Evolutionary conservation across 2,888 invertebrate species (phyloP).

Genomic region (Trissolcus japonicus): DNA sequence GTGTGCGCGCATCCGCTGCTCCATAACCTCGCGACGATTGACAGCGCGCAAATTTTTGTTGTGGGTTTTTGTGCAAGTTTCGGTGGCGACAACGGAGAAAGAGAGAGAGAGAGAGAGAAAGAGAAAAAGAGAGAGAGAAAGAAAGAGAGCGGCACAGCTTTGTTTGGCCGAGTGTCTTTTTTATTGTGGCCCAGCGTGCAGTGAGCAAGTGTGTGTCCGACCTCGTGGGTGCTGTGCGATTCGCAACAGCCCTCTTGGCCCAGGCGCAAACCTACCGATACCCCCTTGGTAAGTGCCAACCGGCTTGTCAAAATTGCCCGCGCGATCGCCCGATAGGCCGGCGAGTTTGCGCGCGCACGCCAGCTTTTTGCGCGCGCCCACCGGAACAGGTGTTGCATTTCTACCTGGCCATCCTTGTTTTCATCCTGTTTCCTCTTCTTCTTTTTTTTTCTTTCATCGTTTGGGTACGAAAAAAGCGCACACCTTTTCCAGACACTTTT

Average conservation of each 20-base stretch:
- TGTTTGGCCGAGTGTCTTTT: constrained; percentile 27
- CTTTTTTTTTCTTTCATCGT: constrained; percentile 32
- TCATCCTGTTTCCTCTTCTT: constrained; percentile 16
- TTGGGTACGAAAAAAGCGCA: neutral
- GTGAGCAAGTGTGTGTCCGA: constrained; percentile 23
- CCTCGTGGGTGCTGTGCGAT: constrained; percentile 4
- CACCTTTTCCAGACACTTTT: neutral
- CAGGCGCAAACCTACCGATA: constrained; percentile 25
- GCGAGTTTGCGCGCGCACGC: constrained; percentile 34
- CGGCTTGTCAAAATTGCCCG: constrained; percentile 42
- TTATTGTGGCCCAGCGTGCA: constrained; percentile 23
- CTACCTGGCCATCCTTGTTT: constrained; percentile 28
- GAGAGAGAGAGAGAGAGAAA: too few species aligned
- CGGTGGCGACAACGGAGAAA: neutral
- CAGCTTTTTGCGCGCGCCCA: constrained; percentile 33
- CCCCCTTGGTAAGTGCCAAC: constrained; percentile 28
- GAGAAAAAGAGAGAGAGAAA: too few species aligned
- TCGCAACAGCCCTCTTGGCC: constrained; percentile 10
- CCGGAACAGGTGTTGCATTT: constrained; percentile 35
- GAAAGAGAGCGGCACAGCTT: too few species aligned
- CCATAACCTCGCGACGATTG: neutral
- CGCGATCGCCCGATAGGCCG: constrained; percentile 7
- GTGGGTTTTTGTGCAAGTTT: constrained; percentile 15
- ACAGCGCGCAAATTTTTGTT: neutral
- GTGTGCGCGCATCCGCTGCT: constrained; percentile 16